These are phyloP conservation scores for Antheraea pernyi DNA, from an alignment of 1,140 invertebrate genomes.

Conservation along the genomic window DNA sequence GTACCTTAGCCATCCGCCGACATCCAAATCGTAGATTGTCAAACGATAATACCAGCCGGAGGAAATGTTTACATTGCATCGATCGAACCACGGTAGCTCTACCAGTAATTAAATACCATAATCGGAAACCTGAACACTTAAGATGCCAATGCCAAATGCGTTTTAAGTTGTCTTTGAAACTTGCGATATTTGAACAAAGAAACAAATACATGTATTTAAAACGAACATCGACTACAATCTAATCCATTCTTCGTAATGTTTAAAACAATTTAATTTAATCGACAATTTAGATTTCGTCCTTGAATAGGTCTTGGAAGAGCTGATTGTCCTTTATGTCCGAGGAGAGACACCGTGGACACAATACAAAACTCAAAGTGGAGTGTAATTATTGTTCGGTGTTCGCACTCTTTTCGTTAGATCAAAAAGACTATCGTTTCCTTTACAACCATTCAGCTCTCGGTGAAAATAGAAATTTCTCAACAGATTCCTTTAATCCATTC, in stretches of 20 bases:
- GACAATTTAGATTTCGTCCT: background rate
- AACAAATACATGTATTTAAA: background rate
- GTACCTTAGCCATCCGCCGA: conserved; percentile 29
- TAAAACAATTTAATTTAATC: background rate
- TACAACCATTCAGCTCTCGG: background rate
- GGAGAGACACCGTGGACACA: background rate
- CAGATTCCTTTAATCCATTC: conserved; percentile 25
- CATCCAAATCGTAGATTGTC: conserved; percentile 18
- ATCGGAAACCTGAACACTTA: conserved; percentile 2
- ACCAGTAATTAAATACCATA: conserved; percentile 14
- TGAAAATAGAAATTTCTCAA: background rate
- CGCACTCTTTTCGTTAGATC: too few species aligned
- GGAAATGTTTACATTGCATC: conserved; percentile 25
- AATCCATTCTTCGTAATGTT: background rate
- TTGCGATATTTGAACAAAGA: background rate
- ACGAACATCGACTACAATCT: background rate
- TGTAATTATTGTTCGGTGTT: background rate
- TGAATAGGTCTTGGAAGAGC: background rate
- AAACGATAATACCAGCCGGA: conserved; percentile 25
- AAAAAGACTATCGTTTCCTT: background rate
- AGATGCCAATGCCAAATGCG: conserved; percentile 11
- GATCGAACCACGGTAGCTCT: conserved; percentile 10
- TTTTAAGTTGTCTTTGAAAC: background rate
- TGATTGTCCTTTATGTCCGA: background rate
- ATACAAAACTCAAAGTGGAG: background rate